Percentiles rank a stretch among this genome's conserved stretches.
phyloP scores from a whole-genome alignment of 1,140 invertebrate genomes.

The Drosophila dunni region DNA sequence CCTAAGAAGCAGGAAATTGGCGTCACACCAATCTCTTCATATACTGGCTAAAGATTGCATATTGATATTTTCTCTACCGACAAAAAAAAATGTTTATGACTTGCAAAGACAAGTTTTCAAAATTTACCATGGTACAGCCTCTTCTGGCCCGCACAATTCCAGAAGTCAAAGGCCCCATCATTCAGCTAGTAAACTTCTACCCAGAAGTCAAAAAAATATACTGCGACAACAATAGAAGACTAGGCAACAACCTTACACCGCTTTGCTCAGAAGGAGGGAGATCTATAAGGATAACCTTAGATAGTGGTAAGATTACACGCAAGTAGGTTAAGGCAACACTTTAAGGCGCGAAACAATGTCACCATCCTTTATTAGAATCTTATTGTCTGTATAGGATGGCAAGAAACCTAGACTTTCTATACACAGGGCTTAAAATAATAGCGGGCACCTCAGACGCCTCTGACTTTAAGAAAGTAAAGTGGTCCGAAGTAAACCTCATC shows the following conservation, averaged over 20 bases:
- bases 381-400: conserved; percentile 2
- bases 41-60: not conserved
- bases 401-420: not conserved
- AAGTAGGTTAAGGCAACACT: no score
- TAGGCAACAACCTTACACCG: no score
- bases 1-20: not conserved
- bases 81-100: not conserved
- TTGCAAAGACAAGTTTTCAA: not conserved
- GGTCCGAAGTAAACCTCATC: not conserved
- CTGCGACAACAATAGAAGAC: conserved; percentile 27
- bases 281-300: no score
- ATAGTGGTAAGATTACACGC: no score
- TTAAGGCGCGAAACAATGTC: no score
- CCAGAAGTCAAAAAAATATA: conserved; percentile 19
- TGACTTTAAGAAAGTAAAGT: conserved; percentile 2
- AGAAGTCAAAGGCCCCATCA: not conserved
- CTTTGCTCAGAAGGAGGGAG: no score
- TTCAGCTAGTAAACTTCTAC: conserved; percentile 10
- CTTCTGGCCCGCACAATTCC: not conserved
- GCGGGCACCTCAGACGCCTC: not conserved
- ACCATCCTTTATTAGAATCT: no score
- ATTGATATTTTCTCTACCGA: not conserved
- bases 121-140: not conserved
- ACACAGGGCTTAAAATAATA: not conserved
- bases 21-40: not conserved